A percentile compares a stretch with the other conserved stretches of the same genome.
These are phyloP conservation scores for Philypnodon macrostomus DNA, from an alignment of 2,797 vertebrate genomes.

Conservation along the genomic window DNA sequence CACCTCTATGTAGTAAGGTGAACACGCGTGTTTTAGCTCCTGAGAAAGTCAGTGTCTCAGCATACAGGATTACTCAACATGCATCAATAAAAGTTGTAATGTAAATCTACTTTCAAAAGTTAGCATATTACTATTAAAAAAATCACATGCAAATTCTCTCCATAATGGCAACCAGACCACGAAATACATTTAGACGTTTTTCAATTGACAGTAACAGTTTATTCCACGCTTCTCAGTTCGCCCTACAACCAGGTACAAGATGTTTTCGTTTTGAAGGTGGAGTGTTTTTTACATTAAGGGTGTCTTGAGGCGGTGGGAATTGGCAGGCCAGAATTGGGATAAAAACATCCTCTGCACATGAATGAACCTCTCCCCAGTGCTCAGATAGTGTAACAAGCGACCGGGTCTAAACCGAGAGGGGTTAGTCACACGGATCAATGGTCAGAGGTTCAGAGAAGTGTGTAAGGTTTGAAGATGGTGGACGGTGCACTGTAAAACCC, in stretches of 20 bases:
- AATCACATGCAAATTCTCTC: not conserved
- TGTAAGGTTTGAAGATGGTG: constrained; percentile 38
- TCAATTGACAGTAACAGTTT: constrained; percentile 26
- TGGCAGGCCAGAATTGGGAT: constrained; percentile 38
- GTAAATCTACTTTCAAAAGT: no score
- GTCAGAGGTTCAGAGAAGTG: constrained; percentile 20
- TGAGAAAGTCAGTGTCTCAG: no score
- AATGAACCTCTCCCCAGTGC: constrained; percentile 44
- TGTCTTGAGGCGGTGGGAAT: constrained; percentile 33
- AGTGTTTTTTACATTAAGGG: constrained; percentile 29
- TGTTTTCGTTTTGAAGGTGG: constrained; percentile 35
- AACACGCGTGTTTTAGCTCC: no score
- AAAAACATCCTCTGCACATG: constrained; percentile 52
- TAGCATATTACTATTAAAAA: no score
- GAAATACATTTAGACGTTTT: constrained; percentile 16
- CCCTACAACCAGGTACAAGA: constrained; percentile 3
- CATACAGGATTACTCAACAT: no score
- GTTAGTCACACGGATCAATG: constrained; percentile 45
- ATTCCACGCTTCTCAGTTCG: constrained; percentile 27
- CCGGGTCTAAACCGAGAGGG: constrained; percentile 25
- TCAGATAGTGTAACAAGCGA: constrained; percentile 51
- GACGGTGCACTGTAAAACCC: no score
- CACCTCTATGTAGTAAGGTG: no score
- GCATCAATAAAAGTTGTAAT: no score
- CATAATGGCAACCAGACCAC: constrained; percentile 3